These are phyloP conservation scores for Discoglossus pictus DNA, from an alignment of 2,797 vertebrate genomes.

Conservation along the genomic window DNA sequence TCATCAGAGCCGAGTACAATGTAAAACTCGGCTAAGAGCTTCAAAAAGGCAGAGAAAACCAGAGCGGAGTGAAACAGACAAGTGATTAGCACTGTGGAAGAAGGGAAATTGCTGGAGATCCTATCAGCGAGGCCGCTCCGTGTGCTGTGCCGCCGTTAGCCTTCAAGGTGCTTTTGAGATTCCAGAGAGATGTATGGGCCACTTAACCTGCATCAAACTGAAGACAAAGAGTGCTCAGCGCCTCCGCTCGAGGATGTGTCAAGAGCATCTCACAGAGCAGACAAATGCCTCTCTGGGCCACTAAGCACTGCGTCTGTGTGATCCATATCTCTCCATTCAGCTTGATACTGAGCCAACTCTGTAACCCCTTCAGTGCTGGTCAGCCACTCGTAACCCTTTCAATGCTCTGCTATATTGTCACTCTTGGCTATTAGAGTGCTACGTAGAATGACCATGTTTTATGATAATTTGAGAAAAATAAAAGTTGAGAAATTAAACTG, in stretches of 20 bases:
- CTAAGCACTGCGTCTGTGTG: constrained; percentile 71
- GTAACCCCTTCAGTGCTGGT: constrained; percentile 37
- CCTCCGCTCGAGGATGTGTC: constrained; percentile 79
- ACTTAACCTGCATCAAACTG: constrained; percentile 81
- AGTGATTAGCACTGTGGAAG: constrained; percentile 49
- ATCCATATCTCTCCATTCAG: constrained; percentile 75
- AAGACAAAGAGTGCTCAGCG: constrained; percentile 80
- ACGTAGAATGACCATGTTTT: too few species aligned
- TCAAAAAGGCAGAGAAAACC: constrained; percentile 42
- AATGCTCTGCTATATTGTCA: too few species aligned
- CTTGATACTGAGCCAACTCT: constrained; percentile 59
- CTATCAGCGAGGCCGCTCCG: constrained; percentile 45
- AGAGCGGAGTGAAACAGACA: constrained; percentile 41
- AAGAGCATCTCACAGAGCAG: constrained; percentile 86
- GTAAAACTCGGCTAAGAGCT: constrained; percentile 45
- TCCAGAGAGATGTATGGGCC: constrained; percentile 70
- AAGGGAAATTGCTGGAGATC: constrained; percentile 53
- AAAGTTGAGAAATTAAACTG: too few species aligned
- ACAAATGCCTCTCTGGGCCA: constrained; percentile 77
- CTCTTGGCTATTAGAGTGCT: too few species aligned
- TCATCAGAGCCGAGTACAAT: constrained; percentile 42
- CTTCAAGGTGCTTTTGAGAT: constrained; percentile 72
- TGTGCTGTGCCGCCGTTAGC: constrained; percentile 46
- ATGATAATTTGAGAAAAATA: too few species aligned
- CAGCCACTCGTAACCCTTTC: too few species aligned